phyloP scores from a whole-genome alignment of 1,140 invertebrate genomes.

The Brachionus koreanus region DNA sequence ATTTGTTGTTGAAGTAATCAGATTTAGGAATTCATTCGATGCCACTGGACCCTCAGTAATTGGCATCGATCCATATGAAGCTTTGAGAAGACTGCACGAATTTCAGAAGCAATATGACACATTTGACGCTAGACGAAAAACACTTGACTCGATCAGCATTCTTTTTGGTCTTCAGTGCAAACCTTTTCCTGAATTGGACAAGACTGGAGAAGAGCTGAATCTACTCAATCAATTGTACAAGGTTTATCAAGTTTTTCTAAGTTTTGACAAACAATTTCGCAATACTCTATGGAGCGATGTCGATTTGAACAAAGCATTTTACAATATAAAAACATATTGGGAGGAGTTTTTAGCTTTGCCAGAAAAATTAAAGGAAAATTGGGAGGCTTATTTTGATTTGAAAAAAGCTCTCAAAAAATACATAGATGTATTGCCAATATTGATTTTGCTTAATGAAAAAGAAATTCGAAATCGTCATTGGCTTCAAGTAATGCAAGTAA shows the following conservation, averaged over 20 bases:
- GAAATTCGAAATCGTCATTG: constrained; percentile 60
- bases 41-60: constrained; percentile 56
- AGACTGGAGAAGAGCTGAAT: constrained; percentile 57
- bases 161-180: constrained; percentile 57
- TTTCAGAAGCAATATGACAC: constrained; percentile 54
- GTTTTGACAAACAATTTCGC: constrained; percentile 56
- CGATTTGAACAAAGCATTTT: background rate
- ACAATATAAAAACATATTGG: background rate
- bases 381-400: constrained; percentile 29
- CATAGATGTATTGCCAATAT: constrained; percentile 5
- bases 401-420: constrained; percentile 34
- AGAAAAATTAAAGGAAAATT: constrained; percentile 39
- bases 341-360: constrained; percentile 32
- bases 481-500: constrained; percentile 58
- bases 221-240: constrained; percentile 57
- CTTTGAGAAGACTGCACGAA: constrained; percentile 53
- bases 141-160: constrained; percentile 58
- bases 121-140: constrained; percentile 55
- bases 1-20: constrained; percentile 59
- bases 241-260: constrained; percentile 57
- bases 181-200: constrained; percentile 57
- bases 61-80: constrained; percentile 55
- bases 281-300: constrained; percentile 58
- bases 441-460: constrained; percentile 11
- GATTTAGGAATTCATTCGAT: constrained; percentile 59